Conservation (phyloP, 2,888 invertebrate genomes). For the Oscheius sp. region DNA sequence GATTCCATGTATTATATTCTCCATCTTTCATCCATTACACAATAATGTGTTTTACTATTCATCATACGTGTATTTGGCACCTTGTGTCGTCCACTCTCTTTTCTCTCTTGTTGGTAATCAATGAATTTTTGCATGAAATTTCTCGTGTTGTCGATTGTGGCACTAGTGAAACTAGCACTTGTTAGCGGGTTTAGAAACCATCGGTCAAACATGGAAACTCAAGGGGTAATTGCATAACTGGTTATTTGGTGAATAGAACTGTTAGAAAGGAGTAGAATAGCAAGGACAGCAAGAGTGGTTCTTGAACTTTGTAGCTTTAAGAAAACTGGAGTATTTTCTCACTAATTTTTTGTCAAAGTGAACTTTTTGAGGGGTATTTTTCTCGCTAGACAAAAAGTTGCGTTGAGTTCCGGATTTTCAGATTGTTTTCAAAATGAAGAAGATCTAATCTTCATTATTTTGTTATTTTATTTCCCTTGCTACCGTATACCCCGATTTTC, state of each 20-base stretch:
- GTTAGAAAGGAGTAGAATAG: background rate
- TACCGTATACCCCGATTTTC: no score
- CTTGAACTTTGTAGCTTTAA: no score
- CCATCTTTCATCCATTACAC: constrained; percentile 14
- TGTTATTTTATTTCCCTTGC: no score
- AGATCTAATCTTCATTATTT: no score
- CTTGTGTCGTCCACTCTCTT: constrained; percentile 19
- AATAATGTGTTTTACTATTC: constrained; percentile 4
- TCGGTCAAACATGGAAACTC: background rate
- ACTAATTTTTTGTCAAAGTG: no score
- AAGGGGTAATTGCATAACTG: background rate
- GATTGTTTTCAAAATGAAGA: no score
- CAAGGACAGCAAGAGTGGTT: no score
- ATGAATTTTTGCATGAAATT: constrained; percentile 21
- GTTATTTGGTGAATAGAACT: background rate
- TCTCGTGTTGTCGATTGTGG: constrained; percentile 10
- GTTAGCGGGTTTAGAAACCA: background rate
- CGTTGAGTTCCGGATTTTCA: no score
- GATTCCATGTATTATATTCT: constrained; percentile 22
- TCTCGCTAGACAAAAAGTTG: no score
- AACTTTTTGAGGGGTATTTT: no score
- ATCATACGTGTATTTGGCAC: constrained; percentile 21
- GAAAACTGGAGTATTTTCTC: no score
- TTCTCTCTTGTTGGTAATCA: constrained; percentile 22
- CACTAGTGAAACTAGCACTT: no score